Base-by-base conservation (phyloP, 2,888 invertebrate species). In the Strigamia transsilvanica region DNA sequence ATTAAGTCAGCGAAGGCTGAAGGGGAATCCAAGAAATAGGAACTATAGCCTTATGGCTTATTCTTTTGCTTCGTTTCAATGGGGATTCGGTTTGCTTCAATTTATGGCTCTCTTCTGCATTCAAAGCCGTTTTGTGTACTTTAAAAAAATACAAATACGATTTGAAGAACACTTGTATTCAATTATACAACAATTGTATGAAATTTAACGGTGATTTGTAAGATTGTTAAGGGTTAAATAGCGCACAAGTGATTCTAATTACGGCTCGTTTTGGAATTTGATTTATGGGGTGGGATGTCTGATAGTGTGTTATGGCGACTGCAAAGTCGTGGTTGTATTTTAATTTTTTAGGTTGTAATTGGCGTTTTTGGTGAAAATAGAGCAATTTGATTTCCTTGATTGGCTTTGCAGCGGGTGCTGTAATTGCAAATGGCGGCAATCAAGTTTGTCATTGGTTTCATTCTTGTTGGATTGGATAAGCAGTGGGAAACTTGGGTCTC, bases 141-240 rank as follows among this genome's bases (percentile, higher is more conserved):
- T 38, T 5, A 9, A 38, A 38, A 38, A 38, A 38, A 38, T 5
- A 38, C 6, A 38, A 0, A 6, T 38, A 9, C 6, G 38, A 38
- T 38, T 38, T 38, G 4, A 13, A 51, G 13, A 18, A 12, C 32
- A 73, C n/a, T 73, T 73, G 32, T 13, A 73, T 73, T 73, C 73
- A 73, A 73, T 73, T 73, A 73, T n/a, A 15, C 6, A 9, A 12
- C n/a, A 73, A 32, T 73, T 73, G 23, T 13, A 51, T 18, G 32
- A 73, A 32, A 32, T 73, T 32, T 10, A 66, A 66, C 10, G 13
- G 73, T 73, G 73, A 73, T 73, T 27, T 73, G n/a, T 56, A 73
- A 73, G 73, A 73, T 32, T n/a, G 73, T 21, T n/a, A 66, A 73
- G 7, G 1, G 15, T 73, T 66, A 66, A 66, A 23, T 66, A 56